phyloP scores from a whole-genome alignment of 1,140 invertebrate species.

The Lepidurus arcticus region DNA sequence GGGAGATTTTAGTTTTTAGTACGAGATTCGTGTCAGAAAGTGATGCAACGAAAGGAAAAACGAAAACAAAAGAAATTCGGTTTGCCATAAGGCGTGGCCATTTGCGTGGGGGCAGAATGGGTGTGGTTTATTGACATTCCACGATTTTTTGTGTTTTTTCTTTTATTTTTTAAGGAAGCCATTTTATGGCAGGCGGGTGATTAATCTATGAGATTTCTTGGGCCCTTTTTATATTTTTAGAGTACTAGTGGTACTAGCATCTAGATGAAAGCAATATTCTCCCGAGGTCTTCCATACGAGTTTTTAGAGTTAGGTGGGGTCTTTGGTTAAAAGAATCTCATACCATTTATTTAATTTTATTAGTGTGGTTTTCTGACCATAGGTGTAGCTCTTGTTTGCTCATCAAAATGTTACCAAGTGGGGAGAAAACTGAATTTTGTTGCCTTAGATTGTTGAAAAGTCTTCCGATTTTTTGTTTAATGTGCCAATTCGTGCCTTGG shows the following conservation, averaged over 20 bases:
- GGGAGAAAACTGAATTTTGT: background rate
- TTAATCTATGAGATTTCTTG: no score
- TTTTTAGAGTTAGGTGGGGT: background rate
- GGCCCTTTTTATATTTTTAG: no score
- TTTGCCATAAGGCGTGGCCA: background rate
- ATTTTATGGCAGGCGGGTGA: no score
- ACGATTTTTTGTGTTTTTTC: background rate
- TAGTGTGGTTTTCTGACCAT: background rate
- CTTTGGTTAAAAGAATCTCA: background rate
- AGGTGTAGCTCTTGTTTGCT: background rate
- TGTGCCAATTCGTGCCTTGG: background rate
- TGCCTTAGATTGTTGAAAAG: background rate
- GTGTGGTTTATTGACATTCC: slow-evolving; percentile 8
- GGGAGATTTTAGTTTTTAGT: no score
- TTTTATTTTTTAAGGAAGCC: no score
- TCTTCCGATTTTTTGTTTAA: background rate
- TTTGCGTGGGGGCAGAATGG: background rate
- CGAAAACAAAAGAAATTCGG: background rate
- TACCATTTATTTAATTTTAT: background rate
- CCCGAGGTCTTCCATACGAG: background rate
- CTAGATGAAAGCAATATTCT: no score
- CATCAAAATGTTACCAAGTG: background rate
- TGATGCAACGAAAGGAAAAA: no score
- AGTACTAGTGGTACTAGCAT: no score
- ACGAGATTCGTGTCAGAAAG: no score